Evolutionary conservation across 2,113 vertebrate genomes (phyloP).

Genomic region (Siniperca knerii): DNA sequence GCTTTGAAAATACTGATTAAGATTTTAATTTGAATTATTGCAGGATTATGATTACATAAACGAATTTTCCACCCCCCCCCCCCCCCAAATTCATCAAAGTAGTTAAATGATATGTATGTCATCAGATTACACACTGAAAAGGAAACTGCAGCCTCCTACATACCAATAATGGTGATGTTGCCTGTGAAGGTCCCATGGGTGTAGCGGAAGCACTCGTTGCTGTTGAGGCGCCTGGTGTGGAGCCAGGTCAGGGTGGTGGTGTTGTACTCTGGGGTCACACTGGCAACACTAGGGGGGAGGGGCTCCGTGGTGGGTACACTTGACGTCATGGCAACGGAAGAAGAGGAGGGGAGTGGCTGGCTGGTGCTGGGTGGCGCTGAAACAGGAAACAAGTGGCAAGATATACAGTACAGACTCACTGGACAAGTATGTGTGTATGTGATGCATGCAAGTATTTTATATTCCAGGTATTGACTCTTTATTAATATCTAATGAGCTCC

Average conservation of each 20-base stretch:
- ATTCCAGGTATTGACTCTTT: not conserved
- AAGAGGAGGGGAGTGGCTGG: conserved; percentile 20
- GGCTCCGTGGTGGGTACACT: conserved; percentile 65
- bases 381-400: not conserved
- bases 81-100: not conserved
- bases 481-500: not conserved
- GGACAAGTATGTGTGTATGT: not conserved
- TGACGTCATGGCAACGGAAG: conserved; percentile 29
- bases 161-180: conserved; percentile 88
- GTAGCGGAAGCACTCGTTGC: conserved; percentile 85
- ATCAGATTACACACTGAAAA: not conserved
- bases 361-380: conserved; percentile 58
- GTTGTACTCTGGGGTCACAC: conserved; percentile 25
- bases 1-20: not conserved
- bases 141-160: not conserved
- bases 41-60: not conserved
- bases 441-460: not conserved
- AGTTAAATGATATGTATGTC: too few relatives aligned
- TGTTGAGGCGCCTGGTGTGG: conserved; percentile 37
- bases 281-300: conserved; percentile 45
- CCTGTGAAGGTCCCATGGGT: conserved; percentile 86
- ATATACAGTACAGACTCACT: not conserved
- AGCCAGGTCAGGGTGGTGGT: conserved; percentile 49
- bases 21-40: not conserved
- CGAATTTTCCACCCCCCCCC: too few relatives aligned